Evolutionary conservation across 2,888 invertebrate genomes (phyloP), one percentile per base, ranked within the genome.

Genomic region (Agrenia bidenticulata): DNA sequence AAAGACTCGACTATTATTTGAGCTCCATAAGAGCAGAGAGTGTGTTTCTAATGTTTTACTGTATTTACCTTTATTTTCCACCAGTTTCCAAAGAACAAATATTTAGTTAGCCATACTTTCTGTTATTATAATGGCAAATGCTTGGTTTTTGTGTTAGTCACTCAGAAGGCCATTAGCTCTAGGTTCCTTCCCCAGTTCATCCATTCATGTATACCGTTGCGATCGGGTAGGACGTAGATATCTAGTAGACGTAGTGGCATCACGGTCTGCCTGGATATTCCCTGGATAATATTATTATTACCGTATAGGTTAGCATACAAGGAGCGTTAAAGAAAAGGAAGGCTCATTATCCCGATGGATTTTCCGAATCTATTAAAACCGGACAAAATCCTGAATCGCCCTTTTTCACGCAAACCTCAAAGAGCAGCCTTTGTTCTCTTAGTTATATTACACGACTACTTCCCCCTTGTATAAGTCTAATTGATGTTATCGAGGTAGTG

Each of bases 361-460:
- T 45, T 45, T 45, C 45, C 45, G 45, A 45, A 45, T 45, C 45
- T 45, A 45, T 45, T 45, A 45, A 45, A 45, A 15, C 45, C 45
- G 45, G 45, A 45, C 45, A 45, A 45, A 32, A 45, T 45, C 45
- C 45, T 45, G 9, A 45, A 45, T 45, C 5, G 45, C 45, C 45
- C 45, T 45, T 45, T 45, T 45, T 45, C 45, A 45, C 45, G 45
- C 45, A 45, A 45, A 45, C 45, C 45, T 45, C 45, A 45, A 45
- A 45, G 45, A 45, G 45, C 45, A 45, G 4, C n/a, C 45, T 19
- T 45, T 45, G 15, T 32, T 32, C 32, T 32, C 32, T 32, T n/a
- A n/a, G n/a, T n/a, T n/a, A n/a, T n/a, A n/a, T n/a, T n/a, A n/a
- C n/a, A n/a, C n/a, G n/a, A n/a, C n/a, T n/a, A n/a, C n/a, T n/a